Evolutionary conservation across 1,140 invertebrate genomes (phyloP).

Genomic region (Lethocerus indicus): DNA sequence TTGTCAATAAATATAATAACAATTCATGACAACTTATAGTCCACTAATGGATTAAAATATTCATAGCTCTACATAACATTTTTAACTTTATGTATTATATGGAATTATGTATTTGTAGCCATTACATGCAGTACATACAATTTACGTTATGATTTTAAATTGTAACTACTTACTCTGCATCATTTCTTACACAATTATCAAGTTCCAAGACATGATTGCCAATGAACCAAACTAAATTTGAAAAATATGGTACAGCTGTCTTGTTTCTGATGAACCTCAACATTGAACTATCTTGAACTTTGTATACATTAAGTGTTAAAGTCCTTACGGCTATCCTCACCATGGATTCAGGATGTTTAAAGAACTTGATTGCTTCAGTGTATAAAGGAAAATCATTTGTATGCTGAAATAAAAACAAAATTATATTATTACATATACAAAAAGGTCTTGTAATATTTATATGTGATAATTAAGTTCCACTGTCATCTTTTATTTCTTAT

Average conservation of each 20-base stretch:
- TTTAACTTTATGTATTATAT: too few relatives aligned
- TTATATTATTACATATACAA: conserved; percentile 2
- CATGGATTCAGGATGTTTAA: conserved; percentile 98
- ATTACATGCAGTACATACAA: too few relatives aligned
- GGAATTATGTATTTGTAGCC: too few relatives aligned
- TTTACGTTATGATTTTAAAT: too few relatives aligned
- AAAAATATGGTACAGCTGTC: conserved; percentile 94
- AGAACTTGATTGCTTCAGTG: conserved; percentile 98
- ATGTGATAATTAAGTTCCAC: too few relatives aligned
- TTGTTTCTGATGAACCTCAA: conserved; percentile 85
- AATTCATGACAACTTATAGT: too few relatives aligned
- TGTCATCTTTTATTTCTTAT: too few relatives aligned
- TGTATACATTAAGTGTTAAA: conserved; percentile 91
- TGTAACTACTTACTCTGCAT: conserved; percentile 63
- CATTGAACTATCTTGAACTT: conserved; percentile 91
- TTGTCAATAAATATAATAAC: too few relatives aligned
- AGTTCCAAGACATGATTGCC: conserved; percentile 95
- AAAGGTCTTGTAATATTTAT: too few relatives aligned
- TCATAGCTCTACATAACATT: too few relatives aligned
- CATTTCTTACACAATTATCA: conserved; percentile 85
- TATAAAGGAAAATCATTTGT: conserved; percentile 98
- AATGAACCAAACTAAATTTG: conserved; percentile 98
- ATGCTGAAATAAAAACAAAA: conserved; percentile 47
- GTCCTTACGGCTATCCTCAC: conserved; percentile 96
- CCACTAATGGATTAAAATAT: too few relatives aligned